Evolutionary conservation across 2,797 vertebrate species (phyloP).

Genomic region (Trichosurus vulpecula): DNA sequence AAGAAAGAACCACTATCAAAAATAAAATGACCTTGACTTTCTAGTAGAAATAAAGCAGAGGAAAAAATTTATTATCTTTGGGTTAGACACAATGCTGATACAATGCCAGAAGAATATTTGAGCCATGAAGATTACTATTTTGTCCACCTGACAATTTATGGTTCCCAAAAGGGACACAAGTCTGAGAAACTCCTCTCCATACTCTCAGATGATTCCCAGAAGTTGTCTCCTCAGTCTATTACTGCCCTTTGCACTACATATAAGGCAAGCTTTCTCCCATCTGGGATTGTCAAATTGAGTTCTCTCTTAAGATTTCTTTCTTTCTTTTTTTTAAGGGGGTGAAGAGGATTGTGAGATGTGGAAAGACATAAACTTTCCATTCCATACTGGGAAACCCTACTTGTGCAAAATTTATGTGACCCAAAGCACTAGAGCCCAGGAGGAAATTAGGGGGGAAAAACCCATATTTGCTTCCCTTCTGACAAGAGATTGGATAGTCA

Average conservation of each 20-base stretch:
- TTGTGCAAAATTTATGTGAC: background rate
- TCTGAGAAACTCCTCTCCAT: background rate
- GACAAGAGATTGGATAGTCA: background rate
- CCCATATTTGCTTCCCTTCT: background rate
- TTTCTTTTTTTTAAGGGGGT: slow-evolving; percentile 6
- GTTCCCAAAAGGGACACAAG: background rate
- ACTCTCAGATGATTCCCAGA: background rate
- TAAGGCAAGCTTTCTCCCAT: background rate
- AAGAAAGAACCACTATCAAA: slow-evolving; percentile 57
- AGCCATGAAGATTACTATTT: slow-evolving; percentile 56
- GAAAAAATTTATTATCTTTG: slow-evolving; percentile 68
- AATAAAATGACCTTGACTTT: slow-evolving; percentile 64
- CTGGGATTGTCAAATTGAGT: background rate
- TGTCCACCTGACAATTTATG: slow-evolving; percentile 53
- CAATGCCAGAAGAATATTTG: slow-evolving; percentile 7
- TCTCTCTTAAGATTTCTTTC: background rate
- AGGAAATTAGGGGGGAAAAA: background rate
- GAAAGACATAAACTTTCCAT: slow-evolving; percentile 22
- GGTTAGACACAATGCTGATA: slow-evolving; percentile 66
- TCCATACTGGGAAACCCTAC: slow-evolving; percentile 24
- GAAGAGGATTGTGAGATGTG: background rate
- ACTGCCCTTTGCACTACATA: background rate
- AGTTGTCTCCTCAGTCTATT: background rate
- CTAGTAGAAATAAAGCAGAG: slow-evolving; percentile 57
- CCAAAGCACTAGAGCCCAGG: background rate